Evolutionary conservation across 1,140 invertebrate genomes (phyloP).

Genomic region (Panagrolaimus sp.): DNA sequence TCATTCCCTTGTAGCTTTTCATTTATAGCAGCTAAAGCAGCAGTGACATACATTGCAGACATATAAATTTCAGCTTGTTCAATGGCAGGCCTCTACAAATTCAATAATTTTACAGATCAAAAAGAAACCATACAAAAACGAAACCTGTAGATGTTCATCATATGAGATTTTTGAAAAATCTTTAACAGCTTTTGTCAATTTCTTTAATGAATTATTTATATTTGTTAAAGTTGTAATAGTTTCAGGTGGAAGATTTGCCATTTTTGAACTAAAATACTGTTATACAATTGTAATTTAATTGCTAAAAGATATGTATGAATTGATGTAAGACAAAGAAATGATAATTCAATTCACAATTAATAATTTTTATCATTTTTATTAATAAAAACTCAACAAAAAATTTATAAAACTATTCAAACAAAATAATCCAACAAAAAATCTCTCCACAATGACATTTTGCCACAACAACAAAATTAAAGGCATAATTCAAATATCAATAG

Average conservation of each 20-base stretch:
- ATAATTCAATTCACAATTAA: not conserved
- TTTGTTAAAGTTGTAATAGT: not conserved
- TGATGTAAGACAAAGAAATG: no score
- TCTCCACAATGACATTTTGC: no score
- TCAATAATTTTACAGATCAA: not conserved
- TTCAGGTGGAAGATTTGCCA: not conserved
- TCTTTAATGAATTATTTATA: not conserved
- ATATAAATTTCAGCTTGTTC: conserved; percentile 3
- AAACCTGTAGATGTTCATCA: conserved; percentile 21
- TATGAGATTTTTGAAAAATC: not conserved
- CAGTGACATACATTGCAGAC: not conserved
- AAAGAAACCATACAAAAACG: not conserved
- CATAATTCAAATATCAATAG: no score
- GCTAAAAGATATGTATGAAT: no score
- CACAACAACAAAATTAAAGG: no score
- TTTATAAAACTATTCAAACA: not conserved
- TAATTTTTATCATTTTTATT: not conserved
- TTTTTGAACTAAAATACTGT: not conserved
- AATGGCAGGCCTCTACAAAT: not conserved
- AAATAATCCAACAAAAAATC: conserved; percentile 3
- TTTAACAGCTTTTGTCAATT: not conserved
- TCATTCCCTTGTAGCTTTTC: not conserved
- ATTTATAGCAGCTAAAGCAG: not conserved
- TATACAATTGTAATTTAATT: not conserved
- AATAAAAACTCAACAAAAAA: conserved; percentile 8